Evolutionary conservation across 2,113 vertebrate species (phyloP), one percentile per base, ranked within the genome.

Genomic region (Illadopsis cleaveri): DNA sequence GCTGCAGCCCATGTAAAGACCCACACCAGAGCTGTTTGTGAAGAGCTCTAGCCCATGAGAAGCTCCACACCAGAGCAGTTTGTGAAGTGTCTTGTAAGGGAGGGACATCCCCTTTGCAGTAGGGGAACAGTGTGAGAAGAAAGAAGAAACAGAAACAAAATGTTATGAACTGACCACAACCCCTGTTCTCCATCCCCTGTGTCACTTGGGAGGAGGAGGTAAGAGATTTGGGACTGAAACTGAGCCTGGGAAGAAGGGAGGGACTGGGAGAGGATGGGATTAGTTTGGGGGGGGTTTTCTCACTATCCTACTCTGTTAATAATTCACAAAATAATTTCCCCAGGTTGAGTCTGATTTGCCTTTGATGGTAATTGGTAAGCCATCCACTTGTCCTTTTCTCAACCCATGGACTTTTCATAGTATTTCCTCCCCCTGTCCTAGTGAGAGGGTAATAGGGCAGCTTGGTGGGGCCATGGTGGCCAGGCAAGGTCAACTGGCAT

Each of bases 81-180:
- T 72, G 33, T 51, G 15, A 50, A 37, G 25, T 42, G 6, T 57
- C 66, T 37, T 22, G 25, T 37, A 45, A 72, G 31, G 64, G 25
- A 64, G 35, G 35, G 8, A 57, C 7, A 18, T 21, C 8, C 31
- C 4, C 25, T 57, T 44, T 33, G 17, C 42, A 57, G 18, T 4
- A 38, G 24, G 24, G 21, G 15, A 70, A 21, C 28, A 50, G 8
- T 8, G 18, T 42, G 58, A 80, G 22, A 10, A 72, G 12, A 22
- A 72, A 72, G 50, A 86, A 69, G 28, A 17, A 45, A 53, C 6
- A 53, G 38, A 38, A 70, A 30, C 9, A 57, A 50, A 72, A 56
- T 23, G 4, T 57, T 72, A 44, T 4, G 3, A 72, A 65, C 37
- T 19, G 42, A 42, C 22, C 0, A 0, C 18, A 50, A 28, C 5